These are phyloP conservation scores for Porphyrio hochstetteri DNA, from an alignment of 2,113 vertebrate species.

Conservation along the genomic window DNA sequence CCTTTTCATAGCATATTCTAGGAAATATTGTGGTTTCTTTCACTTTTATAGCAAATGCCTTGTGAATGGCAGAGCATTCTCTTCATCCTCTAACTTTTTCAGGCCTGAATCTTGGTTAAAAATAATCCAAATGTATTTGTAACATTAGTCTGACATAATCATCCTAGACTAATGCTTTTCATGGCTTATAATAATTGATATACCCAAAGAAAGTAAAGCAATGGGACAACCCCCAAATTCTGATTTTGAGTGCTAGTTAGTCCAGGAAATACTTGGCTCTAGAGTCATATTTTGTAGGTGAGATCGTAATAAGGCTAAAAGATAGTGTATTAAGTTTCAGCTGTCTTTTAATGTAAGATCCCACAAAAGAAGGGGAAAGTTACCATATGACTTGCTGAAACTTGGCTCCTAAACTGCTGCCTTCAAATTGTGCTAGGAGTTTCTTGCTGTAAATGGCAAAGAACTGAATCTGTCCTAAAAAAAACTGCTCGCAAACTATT, in stretches of 20 bases:
- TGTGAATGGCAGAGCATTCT: not conserved
- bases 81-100: not conserved
- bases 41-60: not conserved
- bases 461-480: not conserved
- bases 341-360: not conserved
- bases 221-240: not conserved
- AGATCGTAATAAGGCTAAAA: not conserved
- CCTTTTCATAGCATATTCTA: not conserved
- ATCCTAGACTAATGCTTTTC: not conserved
- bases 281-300: not conserved
- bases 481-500: not conserved
- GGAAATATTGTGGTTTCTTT: not conserved
- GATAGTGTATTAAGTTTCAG: not conserved
- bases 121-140: not conserved
- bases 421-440: not conserved
- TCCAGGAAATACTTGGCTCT: not conserved
- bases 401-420: not conserved
- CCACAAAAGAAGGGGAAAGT: not conserved
- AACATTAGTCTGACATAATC: not conserved
- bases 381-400: not conserved
- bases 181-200: not conserved
- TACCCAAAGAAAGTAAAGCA: not conserved
- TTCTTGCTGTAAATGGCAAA: not conserved
- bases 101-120: not conserved
- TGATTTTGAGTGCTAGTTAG: not conserved